Conservation (phyloP, 1,140 invertebrate genomes). For the Lycorma delicatula region DNA sequence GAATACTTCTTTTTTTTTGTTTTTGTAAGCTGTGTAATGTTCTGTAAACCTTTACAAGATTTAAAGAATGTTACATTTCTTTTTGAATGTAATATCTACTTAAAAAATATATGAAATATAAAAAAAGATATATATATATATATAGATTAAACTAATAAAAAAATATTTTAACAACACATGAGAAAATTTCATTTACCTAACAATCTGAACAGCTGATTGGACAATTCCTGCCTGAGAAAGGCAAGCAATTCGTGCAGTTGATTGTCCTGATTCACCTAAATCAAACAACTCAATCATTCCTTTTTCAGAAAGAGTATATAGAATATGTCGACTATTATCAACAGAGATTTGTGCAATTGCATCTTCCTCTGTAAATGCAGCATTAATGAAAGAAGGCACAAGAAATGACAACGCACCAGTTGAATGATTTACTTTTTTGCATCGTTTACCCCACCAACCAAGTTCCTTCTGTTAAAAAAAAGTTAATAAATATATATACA, state of each 20-base stretch:
- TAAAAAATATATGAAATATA: too few species aligned
- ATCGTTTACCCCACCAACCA: constrained; percentile 91
- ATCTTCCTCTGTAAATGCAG: constrained; percentile 77
- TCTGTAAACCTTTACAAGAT: too few species aligned
- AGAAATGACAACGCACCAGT: constrained; percentile 78
- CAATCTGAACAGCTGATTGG: constrained; percentile 62
- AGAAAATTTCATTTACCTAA: constrained; percentile 66
- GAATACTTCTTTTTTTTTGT: too few species aligned
- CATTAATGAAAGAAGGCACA: constrained; percentile 82
- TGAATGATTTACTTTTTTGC: constrained; percentile 91
- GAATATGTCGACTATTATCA: constrained; percentile 81
- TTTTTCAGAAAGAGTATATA: constrained; percentile 82
- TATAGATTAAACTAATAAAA: too few species aligned
- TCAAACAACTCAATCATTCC: constrained; percentile 81
- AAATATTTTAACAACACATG: too few species aligned
- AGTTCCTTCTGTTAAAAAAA: constrained; percentile 54
- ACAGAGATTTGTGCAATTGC: constrained; percentile 81
- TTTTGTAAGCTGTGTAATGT: too few species aligned
- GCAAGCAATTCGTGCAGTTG: constrained; percentile 59
- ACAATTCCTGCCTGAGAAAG: constrained; percentile 73
- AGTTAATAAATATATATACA: constrained; percentile 14
- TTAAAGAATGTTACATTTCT: too few species aligned
- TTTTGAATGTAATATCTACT: too few species aligned
- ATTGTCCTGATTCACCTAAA: constrained; percentile 68
- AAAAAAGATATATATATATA: too few species aligned